A percentile compares a stretch with the other conserved stretches of the same genome.
phyloP scores from a whole-genome alignment of 2,113 vertebrate species.

The Clupea harengus region DNA sequence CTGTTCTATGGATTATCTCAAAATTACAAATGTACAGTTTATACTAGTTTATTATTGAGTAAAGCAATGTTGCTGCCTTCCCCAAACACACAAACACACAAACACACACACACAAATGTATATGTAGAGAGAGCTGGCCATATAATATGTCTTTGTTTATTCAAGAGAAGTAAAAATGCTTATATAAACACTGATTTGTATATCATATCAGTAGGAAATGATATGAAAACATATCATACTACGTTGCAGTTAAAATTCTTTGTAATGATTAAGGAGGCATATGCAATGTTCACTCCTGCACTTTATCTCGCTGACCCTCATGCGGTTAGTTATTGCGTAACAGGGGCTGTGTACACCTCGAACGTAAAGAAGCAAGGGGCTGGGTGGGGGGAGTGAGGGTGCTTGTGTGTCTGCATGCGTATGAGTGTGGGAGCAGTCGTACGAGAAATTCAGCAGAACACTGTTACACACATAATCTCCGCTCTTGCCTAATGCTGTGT shows the following conservation, averaged over 20 bases:
- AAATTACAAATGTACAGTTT: not conserved
- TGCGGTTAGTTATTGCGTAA: not conserved
- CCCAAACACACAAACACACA: too few relatives aligned
- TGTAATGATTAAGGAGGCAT: not conserved
- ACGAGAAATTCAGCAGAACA: not conserved
- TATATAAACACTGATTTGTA: not conserved
- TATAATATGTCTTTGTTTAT: too few relatives aligned
- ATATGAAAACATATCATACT: not conserved
- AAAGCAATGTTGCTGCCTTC: not conserved
- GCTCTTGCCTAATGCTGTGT: not conserved
- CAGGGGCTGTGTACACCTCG: not conserved
- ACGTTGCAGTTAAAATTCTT: not conserved
- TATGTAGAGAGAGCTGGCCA: too few relatives aligned
- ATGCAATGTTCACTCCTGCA: not conserved
- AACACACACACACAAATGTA: too few relatives aligned
- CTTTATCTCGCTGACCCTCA: not conserved
- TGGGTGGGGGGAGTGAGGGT: conserved; percentile 29
- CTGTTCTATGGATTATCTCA: not conserved
- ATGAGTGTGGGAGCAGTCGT: not conserved
- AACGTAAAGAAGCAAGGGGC: not conserved
- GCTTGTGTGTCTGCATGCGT: not conserved
- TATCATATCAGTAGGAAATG: not conserved
- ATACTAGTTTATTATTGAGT: not conserved
- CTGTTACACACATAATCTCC: not conserved
- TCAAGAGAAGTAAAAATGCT: too few relatives aligned